Conservation (phyloP, 2,797 vertebrate species). For the Microhierax caerulescens region DNA sequence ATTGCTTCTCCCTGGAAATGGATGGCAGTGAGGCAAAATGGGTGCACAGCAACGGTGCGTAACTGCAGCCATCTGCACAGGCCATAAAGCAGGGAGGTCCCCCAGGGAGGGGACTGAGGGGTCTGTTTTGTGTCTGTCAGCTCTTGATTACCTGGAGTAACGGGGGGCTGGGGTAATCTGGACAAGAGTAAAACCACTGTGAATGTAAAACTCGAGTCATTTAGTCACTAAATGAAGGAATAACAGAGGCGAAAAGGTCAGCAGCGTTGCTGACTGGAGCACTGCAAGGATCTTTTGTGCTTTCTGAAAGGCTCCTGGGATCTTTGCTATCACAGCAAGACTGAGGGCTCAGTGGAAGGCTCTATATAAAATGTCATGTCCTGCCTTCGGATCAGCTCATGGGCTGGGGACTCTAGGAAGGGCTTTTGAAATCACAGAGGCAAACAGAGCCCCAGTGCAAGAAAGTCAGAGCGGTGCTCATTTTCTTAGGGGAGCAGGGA, state of each 20-base stretch:
- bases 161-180: background rate
- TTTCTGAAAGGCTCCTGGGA: background rate
- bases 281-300: background rate
- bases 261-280: background rate
- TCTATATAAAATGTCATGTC: background rate
- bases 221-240: background rate
- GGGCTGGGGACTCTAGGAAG: background rate
- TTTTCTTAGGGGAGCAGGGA: background rate
- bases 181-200: background rate
- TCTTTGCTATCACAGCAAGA: background rate
- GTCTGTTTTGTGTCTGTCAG: slow-evolving; percentile 44
- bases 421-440: background rate
- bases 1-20: slow-evolving; percentile 4
- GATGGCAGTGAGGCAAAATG: background rate
- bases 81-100: slow-evolving; percentile 16
- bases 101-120: background rate
- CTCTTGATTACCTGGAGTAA: slow-evolving; percentile 32
- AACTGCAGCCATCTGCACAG: slow-evolving; percentile 40
- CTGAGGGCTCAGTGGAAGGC: background rate
- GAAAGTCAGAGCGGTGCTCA: background rate
- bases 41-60: background rate
- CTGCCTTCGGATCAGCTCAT: background rate
- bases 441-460: background rate
- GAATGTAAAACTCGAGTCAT: background rate
- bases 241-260: background rate